These are phyloP conservation scores for Accipiter cooperii DNA, from an alignment of 2,113 vertebrate species.

Conservation along the genomic window DNA sequence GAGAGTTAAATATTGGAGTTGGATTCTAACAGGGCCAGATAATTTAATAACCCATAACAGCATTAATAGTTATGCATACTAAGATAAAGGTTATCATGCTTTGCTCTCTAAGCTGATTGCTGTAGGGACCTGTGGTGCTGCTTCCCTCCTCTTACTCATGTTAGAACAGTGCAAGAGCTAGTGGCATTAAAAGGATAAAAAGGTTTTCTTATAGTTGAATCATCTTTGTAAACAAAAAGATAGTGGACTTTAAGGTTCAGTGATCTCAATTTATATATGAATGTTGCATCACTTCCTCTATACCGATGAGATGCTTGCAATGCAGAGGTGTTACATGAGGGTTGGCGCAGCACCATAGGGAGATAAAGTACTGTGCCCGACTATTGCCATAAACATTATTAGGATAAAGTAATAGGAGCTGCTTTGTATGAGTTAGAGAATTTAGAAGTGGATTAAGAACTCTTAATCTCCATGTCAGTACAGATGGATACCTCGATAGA, in stretches of 20 bases:
- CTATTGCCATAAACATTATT: neutral
- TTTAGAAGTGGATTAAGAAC: conserved; percentile 21
- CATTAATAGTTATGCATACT: neutral
- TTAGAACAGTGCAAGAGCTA: neutral
- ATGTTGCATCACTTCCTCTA: neutral
- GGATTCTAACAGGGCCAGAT: neutral
- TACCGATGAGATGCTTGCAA: neutral
- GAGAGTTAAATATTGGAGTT: neutral
- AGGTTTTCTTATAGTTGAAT: neutral
- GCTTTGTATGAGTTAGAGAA: neutral
- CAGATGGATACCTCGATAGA: neutral
- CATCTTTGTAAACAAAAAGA: neutral
- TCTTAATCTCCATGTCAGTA: neutral
- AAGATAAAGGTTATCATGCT: neutral
- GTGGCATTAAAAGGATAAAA: neutral
- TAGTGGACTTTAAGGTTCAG: neutral
- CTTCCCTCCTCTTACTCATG: neutral
- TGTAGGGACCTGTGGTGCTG: neutral
- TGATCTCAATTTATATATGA: neutral
- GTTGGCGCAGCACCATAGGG: fast-evolving
- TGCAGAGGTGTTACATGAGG: neutral
- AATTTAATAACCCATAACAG: conserved; percentile 23
- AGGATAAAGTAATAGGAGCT: neutral
- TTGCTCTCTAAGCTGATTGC: neutral
- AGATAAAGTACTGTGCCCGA: neutral